phyloP scores from a whole-genome alignment of 2,113 vertebrate genomes.

The Halcyon senegalensis region DNA sequence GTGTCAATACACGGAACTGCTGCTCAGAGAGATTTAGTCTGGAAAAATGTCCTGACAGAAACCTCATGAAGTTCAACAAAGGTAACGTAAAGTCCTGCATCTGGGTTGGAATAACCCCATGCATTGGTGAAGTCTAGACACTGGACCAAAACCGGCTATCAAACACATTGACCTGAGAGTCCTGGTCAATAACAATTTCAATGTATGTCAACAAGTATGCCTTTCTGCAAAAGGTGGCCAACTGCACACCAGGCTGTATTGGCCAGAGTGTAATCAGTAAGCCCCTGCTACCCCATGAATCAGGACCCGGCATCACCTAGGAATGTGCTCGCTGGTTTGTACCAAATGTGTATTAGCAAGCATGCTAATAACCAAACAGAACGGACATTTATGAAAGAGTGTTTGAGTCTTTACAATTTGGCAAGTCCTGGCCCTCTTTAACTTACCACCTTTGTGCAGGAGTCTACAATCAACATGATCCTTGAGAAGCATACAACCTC shows the following conservation, averaged over 20 bases:
- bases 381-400: not conserved
- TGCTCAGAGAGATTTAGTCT: not conserved
- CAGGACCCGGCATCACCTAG: not conserved
- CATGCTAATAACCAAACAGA: not conserved
- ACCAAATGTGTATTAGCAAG: not conserved
- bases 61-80: not conserved
- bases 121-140: not conserved
- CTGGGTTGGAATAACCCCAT: not conserved
- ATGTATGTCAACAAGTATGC: not conserved
- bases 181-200: not conserved
- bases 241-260: not conserved
- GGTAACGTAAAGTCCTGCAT: not conserved
- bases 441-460: not conserved
- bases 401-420: not conserved
- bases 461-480: not conserved
- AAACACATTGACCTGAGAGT: not conserved
- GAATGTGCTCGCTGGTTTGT: not conserved
- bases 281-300: not conserved
- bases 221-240: not conserved
- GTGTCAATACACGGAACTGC: not conserved
- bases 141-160: not conserved
- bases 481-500: not conserved
- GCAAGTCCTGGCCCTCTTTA: not conserved
- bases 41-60: not conserved
- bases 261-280: not conserved